Base-by-base conservation (phyloP, 2,888 invertebrate species). In the Aelia acuminata region DNA sequence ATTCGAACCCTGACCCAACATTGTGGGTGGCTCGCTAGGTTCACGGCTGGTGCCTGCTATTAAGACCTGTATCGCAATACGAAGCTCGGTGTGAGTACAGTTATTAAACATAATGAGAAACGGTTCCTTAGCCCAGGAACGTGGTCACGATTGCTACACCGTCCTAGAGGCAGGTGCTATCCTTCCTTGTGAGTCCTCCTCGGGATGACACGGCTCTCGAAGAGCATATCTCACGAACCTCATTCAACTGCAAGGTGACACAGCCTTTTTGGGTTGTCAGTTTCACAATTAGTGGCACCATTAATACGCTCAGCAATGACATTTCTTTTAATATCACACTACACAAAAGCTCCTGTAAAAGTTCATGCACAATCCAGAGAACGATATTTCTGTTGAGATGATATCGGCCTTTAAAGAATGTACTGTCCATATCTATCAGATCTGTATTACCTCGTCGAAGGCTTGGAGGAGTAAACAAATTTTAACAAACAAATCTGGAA, bases 81-180 rank as follows among this genome's bases (percentile, higher is more conserved):
- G 26, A 26, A 63, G 4, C 31, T 63, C 26, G 15, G 26, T 11
- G 11, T 63, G 63, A 63, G 31, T 63, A 63, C 63, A 31, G 63
- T 63, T 31, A 63, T 63, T 63, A 63, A 63, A 11, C 26, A 63
- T 63, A 63, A 63, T 63, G 63, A 63, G 63, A 63, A 63, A 31
- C 31, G 31, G 63, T 63, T 63, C 63, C 15, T 3, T 0, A 10
- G 31, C 26, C 31, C 5, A 31, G 63, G 26, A 3, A 31, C 13
- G 63, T 31, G 15, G 63, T 63, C 63, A 63, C 63, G 63, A 13
- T 63, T 15, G 63, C 26, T 26, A 63, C 26, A 13, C n/a, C n/a
- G 53, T n/a, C 11, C 53, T 53, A 31, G n/a, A n/a, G 63, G 13
- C 31, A 31, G 63, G 31, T 63, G 1, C 31, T 63, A n/a, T n/a